A percentile compares a stretch with the other conserved stretches of the same genome.
Evolutionary conservation across 2,113 vertebrate species (phyloP).

Genomic region (Polypterus bichir): DNA sequence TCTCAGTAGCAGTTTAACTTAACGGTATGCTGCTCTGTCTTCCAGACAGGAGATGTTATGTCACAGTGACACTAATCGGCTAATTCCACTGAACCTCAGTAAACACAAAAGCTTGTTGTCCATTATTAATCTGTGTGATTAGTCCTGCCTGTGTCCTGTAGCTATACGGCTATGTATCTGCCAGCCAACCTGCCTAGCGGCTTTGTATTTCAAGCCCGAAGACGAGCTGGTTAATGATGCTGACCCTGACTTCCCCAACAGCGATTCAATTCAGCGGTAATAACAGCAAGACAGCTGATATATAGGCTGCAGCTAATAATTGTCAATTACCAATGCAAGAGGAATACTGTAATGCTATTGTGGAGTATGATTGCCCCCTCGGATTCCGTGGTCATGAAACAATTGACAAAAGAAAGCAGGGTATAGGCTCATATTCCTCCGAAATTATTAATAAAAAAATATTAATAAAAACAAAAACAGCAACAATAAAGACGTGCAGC

Average conservation of each 20-base stretch:
- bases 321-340: conserved; percentile 76
- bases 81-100: conserved; percentile 92
- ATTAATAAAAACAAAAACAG: too few species aligned
- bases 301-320: conserved; percentile 87
- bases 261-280: conserved; percentile 90
- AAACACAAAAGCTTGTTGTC: conserved; percentile 90
- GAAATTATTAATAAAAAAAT: too few species aligned
- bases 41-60: conserved; percentile 77
- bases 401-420: neutral
- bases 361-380: conserved; percentile 15
- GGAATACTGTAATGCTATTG: conserved; percentile 35
- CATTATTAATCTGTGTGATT: conserved; percentile 78
- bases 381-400: neutral
- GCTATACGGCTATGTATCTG: conserved; percentile 70
- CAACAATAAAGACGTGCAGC: too few species aligned
- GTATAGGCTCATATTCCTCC: too few species aligned
- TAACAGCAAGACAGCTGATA: conserved; percentile 94
- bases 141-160: conserved; percentile 63
- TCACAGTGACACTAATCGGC: conserved; percentile 89
- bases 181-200: conserved; percentile 87
- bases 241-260: conserved; percentile 95
- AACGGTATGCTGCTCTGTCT: conserved; percentile 67
- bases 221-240: conserved; percentile 91
- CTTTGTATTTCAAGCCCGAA: conserved; percentile 58
- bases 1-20: conserved; percentile 52